phyloP scores from a whole-genome alignment of 2,888 invertebrate genomes.

The Mongoloraphidia duomilia region DNA sequence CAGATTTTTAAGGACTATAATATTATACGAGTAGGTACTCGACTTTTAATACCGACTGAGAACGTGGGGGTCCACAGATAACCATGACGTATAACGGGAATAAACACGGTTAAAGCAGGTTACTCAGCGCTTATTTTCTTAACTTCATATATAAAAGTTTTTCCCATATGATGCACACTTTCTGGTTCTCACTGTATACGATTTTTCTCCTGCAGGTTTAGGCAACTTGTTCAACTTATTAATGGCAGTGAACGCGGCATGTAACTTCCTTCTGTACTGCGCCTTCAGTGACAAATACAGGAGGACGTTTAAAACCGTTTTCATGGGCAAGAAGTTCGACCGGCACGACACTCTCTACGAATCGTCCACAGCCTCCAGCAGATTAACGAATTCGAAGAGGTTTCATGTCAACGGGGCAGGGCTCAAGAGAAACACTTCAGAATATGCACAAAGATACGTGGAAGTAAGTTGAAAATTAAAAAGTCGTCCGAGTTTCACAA shows the following conservation, averaged over 20 bases:
- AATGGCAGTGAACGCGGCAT: conserved; percentile 55
- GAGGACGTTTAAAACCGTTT: conserved; percentile 33
- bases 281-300: conserved; percentile 61
- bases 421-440: conserved; percentile 22
- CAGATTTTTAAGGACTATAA: too few relatives aligned
- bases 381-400: too few relatives aligned
- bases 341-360: conserved; percentile 22
- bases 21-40: too few relatives aligned
- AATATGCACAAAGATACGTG: conserved; percentile 29
- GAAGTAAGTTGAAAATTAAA: conserved; percentile 23
- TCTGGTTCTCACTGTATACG: too few relatives aligned
- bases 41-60: too few relatives aligned
- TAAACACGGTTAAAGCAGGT: too few relatives aligned
- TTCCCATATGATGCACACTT: too few relatives aligned
- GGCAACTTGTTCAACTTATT: conserved; percentile 61
- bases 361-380: neutral
- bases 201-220: conserved; percentile 28
- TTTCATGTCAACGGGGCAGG: conserved; percentile 16
- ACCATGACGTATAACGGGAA: too few relatives aligned
- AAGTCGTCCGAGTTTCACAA: neutral
- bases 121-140: too few relatives aligned
- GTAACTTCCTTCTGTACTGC: conserved; percentile 65
- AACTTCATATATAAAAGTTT: too few relatives aligned
- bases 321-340: conserved; percentile 20
- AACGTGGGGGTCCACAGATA: too few relatives aligned